Conservation (phyloP, 92 coral and sea anemone species). For the Siderastrea radians region DNA sequence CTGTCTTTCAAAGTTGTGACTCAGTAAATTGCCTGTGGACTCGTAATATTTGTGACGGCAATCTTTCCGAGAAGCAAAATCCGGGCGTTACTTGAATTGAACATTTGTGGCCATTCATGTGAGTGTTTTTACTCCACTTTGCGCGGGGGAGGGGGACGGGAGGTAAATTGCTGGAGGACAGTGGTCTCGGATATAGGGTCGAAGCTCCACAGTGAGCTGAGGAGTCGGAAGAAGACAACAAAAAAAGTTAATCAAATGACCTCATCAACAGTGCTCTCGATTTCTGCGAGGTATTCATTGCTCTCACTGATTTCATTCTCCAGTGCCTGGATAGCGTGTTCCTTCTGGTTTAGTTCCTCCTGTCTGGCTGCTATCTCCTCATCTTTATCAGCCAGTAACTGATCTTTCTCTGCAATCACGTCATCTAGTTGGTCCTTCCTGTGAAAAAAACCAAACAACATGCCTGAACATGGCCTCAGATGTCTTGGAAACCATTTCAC, state of each 20-base stretch:
- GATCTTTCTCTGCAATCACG: conserved; percentile 84
- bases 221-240: not conserved
- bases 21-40: too few species aligned
- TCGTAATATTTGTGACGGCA: too few species aligned
- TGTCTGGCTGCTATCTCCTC: conserved; percentile 80
- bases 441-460: not conserved
- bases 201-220: too few species aligned
- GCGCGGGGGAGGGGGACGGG: too few species aligned
- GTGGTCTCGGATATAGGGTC: too few species aligned
- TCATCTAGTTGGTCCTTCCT: conserved; percentile 83
- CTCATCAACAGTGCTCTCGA: conserved; percentile 88
- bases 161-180: too few species aligned
- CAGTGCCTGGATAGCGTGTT: conserved; percentile 82
- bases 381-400: conserved; percentile 84
- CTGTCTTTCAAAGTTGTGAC: too few species aligned
- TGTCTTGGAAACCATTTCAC: not conserved
- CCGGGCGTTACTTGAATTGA: too few species aligned
- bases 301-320: conserved; percentile 92
- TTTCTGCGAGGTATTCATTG: conserved; percentile 83
- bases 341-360: conserved; percentile 83
- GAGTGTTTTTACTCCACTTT: too few species aligned
- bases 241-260: not conserved
- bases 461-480: not conserved
- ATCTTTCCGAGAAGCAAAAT: too few species aligned
- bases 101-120: too few species aligned